Base-by-base conservation (phyloP, 2,113 vertebrate species). In the Macrotus californicus region DNA sequence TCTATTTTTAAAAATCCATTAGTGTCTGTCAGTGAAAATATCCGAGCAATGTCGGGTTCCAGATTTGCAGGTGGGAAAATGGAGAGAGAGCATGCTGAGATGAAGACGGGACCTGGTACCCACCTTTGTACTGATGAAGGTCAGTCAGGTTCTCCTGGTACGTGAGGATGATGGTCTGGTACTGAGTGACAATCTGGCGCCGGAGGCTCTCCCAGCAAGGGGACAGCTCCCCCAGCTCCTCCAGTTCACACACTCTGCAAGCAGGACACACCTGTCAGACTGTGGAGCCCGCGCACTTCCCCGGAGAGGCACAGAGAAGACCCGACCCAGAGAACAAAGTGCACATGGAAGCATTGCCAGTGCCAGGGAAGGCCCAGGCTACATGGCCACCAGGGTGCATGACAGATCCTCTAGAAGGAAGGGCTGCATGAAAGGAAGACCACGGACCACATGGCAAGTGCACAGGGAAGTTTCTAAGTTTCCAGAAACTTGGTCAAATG, bases 161-260 rank as follows among this genome's bases (percentile, higher is more conserved):
- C 2, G 99, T 98, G 70, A 99, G 98, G 96, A 99, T 99, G 91
- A 99, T 98, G 10, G 98, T 99, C 98, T 99, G 99, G 98, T 99
- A 99, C 96, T 99, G 99, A 59, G 99, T 99, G 89, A 99, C 99
- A 24, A 99, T 99, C 97, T 99, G 99, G 77, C 99, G 98, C 54
- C 99, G 98, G 72, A 99, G 99, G 93, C 98, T 99, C 98, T 99
- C 99, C 99, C 99, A 99, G 95, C 99, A 99, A 41, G 99, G 99
- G 8, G 99, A 99, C 64, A 99, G 97, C 81, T 99, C 99, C 77
- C 99, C 99, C 91, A 99, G 13, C 96, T 99, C 99, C 98, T 99
- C 99, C 91, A 99, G 98, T 96, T 99, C 99, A 98, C 99, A 99
- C 48, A 99, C 99, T 97, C 99, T 99, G 96, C 59, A 92, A 88